Percentiles rank a stretch among this genome's conserved stretches.
Conservation (phyloP, 2,888 invertebrate species). For the Pheosia tremula region DNA sequence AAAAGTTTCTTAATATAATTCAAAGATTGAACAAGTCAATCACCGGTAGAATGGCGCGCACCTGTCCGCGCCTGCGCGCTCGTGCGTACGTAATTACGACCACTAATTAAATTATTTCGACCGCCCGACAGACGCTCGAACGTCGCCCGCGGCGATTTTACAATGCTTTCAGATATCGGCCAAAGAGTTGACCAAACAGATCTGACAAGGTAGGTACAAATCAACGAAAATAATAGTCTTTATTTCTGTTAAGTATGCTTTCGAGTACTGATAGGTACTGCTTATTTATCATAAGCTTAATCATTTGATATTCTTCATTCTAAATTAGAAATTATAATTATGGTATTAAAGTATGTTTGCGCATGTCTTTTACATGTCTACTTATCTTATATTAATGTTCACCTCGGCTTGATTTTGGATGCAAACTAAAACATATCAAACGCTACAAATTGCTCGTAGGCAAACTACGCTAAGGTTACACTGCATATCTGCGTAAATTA, state of each 20-base stretch:
- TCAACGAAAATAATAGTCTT: background rate
- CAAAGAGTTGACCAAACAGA: conserved; percentile 21
- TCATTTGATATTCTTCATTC: too few species aligned
- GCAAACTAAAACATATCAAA: background rate
- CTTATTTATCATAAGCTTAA: too few species aligned
- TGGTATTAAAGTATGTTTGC: too few species aligned
- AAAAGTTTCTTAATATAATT: background rate
- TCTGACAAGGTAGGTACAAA: background rate
- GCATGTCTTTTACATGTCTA: too few species aligned
- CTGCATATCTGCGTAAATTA: conserved; percentile 34
- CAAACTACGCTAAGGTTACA: conserved; percentile 14
- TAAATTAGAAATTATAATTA: too few species aligned
- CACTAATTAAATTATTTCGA: conserved; percentile 68
- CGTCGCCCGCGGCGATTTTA: conserved; percentile 50
- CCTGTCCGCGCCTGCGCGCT: conserved; percentile 19
- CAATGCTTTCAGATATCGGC: conserved; percentile 11
- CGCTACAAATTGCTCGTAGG: background rate
- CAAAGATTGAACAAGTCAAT: conserved; percentile 4
- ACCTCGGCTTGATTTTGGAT: too few species aligned
- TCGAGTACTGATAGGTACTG: too few species aligned
- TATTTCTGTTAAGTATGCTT: too few species aligned
- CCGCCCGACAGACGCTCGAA: conserved; percentile 36
- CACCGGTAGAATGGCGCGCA: conserved; percentile 10
- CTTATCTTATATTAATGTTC: too few species aligned
- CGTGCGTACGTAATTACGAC: conserved; percentile 45